Conservation (phyloP, 2,113 vertebrate species). For the Caloenas nicobarica region DNA sequence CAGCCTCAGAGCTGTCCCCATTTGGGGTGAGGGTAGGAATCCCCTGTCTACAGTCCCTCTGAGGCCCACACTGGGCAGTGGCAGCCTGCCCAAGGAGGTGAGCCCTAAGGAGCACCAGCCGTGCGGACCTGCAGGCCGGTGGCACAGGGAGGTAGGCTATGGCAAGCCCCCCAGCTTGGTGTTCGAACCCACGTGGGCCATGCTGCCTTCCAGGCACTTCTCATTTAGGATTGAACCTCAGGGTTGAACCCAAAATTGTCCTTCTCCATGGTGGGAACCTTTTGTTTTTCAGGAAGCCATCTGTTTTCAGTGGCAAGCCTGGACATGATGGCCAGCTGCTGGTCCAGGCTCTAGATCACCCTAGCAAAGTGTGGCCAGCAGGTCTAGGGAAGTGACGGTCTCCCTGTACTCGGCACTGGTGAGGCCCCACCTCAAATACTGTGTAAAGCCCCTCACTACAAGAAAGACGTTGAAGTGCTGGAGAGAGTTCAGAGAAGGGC, state of each 20-base stretch:
- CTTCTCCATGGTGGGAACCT: accelerated
- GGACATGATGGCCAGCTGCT: not conserved
- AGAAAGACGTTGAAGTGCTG: too few species aligned
- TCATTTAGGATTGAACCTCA: not conserved
- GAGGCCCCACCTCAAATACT: too few species aligned
- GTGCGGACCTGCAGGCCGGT: accelerated
- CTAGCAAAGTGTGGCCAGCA: not conserved
- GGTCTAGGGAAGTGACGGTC: too few species aligned
- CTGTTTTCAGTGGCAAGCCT: not conserved
- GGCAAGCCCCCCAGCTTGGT: accelerated
- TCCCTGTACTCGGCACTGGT: too few species aligned
- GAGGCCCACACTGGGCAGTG: accelerated
- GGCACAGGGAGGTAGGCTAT: not conserved
- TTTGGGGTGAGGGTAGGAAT: accelerated
- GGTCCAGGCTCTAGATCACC: not conserved
- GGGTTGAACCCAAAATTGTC: not conserved
- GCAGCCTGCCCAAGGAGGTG: not conserved
- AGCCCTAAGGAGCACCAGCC: not conserved
- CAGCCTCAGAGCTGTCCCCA: not conserved
- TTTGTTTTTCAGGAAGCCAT: not conserved
- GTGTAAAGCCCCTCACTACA: too few species aligned
- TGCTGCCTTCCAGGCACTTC: not conserved
- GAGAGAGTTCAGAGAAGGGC: too few species aligned
- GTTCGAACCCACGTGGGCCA: accelerated
- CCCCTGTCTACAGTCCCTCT: accelerated